These are phyloP conservation scores for Hylomyscus alleni DNA, from an alignment of 2,797 vertebrate species.

Conservation along the genomic window DNA sequence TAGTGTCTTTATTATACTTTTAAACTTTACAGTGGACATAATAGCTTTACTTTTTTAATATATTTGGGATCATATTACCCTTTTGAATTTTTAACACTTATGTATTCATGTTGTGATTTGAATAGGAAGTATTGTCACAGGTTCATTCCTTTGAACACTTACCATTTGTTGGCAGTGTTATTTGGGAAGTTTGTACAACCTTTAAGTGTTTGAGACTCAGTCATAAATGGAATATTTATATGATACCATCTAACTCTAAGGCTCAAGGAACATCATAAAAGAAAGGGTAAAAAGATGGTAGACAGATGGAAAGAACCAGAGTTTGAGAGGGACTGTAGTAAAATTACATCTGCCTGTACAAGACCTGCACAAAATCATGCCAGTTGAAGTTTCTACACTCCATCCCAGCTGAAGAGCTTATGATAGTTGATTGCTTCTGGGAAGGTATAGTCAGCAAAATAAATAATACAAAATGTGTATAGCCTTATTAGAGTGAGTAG, in stretches of 20 bases:
- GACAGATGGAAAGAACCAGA: background rate
- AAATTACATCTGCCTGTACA: background rate
- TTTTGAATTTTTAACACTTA: background rate
- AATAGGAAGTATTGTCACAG: background rate
- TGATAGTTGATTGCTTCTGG: background rate
- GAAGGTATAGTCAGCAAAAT: background rate
- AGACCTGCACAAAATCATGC: background rate
- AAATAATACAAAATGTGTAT: background rate
- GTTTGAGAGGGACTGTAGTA: background rate
- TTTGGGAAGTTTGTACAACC: too few species aligned
- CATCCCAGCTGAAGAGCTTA: background rate
- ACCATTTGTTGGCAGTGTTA: background rate
- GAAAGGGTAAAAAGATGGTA: background rate
- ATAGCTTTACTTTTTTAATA: background rate
- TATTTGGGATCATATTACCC: background rate
- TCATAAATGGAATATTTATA: background rate
- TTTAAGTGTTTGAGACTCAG: background rate
- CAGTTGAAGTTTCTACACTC: background rate
- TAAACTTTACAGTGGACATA: background rate
- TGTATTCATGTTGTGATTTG: background rate
- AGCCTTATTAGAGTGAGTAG: background rate
- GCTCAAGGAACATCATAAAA: background rate
- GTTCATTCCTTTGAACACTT: background rate
- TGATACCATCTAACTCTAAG: background rate
- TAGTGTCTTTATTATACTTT: background rate